Evolutionary conservation across 2,797 vertebrate genomes (phyloP).

Genomic region (Eutrigla gurnardus): DNA sequence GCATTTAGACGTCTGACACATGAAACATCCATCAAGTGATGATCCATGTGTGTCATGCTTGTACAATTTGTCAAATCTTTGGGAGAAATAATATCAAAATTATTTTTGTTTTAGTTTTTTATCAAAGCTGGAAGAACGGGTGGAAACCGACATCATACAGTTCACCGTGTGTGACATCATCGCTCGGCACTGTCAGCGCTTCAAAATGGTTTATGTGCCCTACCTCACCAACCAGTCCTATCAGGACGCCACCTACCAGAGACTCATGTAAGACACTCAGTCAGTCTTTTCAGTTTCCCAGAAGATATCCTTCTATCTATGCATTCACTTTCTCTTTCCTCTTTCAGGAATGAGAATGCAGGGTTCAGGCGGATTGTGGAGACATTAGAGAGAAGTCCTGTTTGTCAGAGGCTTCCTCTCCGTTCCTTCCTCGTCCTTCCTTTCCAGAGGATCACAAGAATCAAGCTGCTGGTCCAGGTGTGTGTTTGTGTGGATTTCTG

Average conservation of each 20-base stretch:
- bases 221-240: conserved; percentile 99
- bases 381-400: conserved; percentile 89
- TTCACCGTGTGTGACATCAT: conserved; percentile 95
- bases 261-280: conserved; percentile 88
- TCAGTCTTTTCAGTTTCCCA: neutral
- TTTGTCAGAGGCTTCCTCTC: conserved; percentile 95
- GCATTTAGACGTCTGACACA: neutral
- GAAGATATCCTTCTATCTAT: neutral
- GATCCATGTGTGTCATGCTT: neutral
- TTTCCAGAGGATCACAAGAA: conserved; percentile 96
- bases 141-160: conserved; percentile 90
- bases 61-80: neutral
- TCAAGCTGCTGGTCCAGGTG: conserved; percentile 97
- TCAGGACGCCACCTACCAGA: conserved; percentile 95
- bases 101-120: conserved; percentile 87
- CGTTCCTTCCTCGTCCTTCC: conserved; percentile 98
- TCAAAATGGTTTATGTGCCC: conserved; percentile 93
- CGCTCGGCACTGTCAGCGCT: conserved; percentile 87
- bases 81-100: neutral
- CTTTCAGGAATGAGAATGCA: conserved; percentile 87
- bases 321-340: conserved; percentile 14
- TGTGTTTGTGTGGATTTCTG: conserved; percentile 7
- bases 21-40: neutral
- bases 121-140: conserved; percentile 92
- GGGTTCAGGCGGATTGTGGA: conserved; percentile 91